Evolutionary conservation across 2,888 invertebrate genomes (phyloP).

Genomic region (Gastrophysa polygoni): DNA sequence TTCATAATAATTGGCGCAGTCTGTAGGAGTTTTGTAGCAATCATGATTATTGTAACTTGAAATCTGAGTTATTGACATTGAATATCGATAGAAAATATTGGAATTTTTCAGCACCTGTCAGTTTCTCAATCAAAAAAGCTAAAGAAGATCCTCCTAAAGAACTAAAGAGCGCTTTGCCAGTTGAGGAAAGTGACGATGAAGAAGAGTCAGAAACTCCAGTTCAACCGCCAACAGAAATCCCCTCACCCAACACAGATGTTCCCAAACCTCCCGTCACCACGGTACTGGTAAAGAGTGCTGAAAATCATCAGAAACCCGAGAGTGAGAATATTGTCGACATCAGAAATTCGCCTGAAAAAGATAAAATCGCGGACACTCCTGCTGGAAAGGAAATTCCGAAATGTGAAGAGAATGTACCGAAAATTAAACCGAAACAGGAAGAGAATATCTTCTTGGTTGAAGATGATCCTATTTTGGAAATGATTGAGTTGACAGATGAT

Average conservation of each 20-base stretch:
- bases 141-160: conserved; percentile 64
- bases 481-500: conserved; percentile 65
- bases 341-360: background rate
- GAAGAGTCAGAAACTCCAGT: conserved; percentile 46
- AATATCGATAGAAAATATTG: background rate
- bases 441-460: conserved; percentile 32
- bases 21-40: too few species aligned
- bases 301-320: conserved; percentile 13
- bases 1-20: too few species aligned
- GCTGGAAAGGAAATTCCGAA: conserved; percentile 1
- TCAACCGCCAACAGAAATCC: background rate
- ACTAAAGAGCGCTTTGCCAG: conserved; percentile 73
- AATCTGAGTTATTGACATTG: too few species aligned
- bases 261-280: background rate
- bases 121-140: conserved; percentile 83
- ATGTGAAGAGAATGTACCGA: conserved; percentile 21
- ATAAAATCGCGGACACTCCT: background rate
- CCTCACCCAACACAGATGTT: background rate
- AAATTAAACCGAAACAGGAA: conserved; percentile 11
- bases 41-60: too few species aligned
- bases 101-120: conserved; percentile 68
- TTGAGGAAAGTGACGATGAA: conserved; percentile 78
- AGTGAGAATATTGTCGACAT: background rate
- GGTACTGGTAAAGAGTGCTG: background rate
- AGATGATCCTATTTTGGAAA: conserved; percentile 59